Percentiles rank a stretch among this genome's conserved stretches.
Conservation (phyloP, 2,888 invertebrate species). For the Neoitamus cyanurus region DNA sequence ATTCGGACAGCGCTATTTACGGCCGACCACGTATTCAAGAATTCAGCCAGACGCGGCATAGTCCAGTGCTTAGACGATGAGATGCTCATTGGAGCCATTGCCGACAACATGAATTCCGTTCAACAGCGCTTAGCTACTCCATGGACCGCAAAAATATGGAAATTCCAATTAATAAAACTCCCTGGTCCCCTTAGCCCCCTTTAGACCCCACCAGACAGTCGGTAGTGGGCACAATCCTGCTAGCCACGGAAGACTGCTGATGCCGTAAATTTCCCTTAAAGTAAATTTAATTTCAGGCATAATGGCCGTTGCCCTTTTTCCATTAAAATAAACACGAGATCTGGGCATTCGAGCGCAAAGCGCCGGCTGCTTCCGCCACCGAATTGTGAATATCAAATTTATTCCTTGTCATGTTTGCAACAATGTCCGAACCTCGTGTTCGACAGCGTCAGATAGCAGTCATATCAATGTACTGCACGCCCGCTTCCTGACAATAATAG, state of each 20-base stretch:
- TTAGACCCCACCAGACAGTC: not conserved
- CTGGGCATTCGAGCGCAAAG: not conserved
- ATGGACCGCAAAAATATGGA: not conserved
- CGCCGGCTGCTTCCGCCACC: not conserved
- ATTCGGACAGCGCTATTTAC: not conserved
- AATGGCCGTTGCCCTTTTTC: not conserved
- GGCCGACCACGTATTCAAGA: not conserved
- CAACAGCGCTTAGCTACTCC: not conserved
- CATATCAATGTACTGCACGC: not conserved
- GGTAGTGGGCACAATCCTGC: not conserved
- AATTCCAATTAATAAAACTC: constrained; percentile 1
- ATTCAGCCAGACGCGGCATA: not conserved
- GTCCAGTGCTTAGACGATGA: not conserved
- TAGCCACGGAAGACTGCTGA: not conserved
- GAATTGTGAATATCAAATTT: not conserved
- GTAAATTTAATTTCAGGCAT: not conserved
- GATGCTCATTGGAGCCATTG: not conserved
- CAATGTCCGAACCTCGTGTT: not conserved
- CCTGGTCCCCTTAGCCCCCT: not conserved
- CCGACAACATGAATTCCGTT: not conserved
- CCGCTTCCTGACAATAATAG: not conserved
- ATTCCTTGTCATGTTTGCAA: not conserved
- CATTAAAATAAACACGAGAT: constrained; percentile 5
- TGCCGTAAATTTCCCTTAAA: not conserved
- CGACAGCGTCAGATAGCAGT: not conserved